Percentiles rank a stretch among this genome's conserved stretches.
These are phyloP conservation scores for Babyrousa celebensis DNA, from an alignment of 2,797 vertebrate genomes.

Conservation along the genomic window DNA sequence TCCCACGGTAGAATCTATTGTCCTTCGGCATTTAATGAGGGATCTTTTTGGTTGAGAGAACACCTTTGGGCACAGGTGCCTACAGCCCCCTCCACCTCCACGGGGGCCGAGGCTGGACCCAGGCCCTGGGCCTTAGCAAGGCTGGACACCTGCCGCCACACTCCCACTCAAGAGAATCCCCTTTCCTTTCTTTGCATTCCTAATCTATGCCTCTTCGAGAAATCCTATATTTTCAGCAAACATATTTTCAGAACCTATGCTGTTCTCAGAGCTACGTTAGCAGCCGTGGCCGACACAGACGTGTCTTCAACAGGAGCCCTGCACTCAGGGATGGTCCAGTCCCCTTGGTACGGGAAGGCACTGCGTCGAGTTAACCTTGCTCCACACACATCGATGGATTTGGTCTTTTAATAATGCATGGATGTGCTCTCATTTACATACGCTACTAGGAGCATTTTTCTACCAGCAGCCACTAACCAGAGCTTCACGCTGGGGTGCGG, in stretches of 20 bases:
- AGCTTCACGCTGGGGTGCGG: constrained; percentile 9
- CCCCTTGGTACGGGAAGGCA: not conserved
- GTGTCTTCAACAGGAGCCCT: not conserved
- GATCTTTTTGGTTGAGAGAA: not conserved
- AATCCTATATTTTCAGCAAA: not conserved
- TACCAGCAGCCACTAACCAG: constrained; percentile 48
- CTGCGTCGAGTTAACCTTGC: not conserved
- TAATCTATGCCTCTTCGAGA: not conserved
- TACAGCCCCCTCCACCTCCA: not conserved
- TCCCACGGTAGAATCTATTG: not conserved
- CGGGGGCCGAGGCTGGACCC: fast-evolving
- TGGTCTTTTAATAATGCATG: constrained; percentile 69
- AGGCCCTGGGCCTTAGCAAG: not conserved
- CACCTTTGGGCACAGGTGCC: no score
- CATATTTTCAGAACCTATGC: not conserved
- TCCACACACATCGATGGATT: constrained; percentile 12
- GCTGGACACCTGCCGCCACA: not conserved
- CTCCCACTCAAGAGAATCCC: not conserved
- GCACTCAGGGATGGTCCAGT: not conserved
- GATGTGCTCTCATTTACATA: constrained; percentile 57
- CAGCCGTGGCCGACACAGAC: not conserved
- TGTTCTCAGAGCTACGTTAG: not conserved
- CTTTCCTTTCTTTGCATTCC: not conserved
- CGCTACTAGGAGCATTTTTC: constrained; percentile 33
- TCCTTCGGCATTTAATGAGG: not conserved